These are phyloP conservation scores for Colletes latitarsis DNA, from an alignment of 1,140 invertebrate species.

Conservation along the genomic window DNA sequence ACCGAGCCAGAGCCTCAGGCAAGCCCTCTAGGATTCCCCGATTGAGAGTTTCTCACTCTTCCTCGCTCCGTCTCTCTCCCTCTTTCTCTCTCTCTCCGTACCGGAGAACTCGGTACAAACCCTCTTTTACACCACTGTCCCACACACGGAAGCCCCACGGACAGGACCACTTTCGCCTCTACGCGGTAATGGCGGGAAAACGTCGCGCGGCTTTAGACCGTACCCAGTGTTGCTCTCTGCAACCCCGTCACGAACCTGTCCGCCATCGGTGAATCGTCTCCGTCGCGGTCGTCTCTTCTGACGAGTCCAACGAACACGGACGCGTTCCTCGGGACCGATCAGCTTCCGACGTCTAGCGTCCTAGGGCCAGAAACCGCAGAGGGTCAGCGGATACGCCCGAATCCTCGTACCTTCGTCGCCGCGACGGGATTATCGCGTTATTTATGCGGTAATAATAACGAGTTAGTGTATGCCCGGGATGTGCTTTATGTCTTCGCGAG, in stretches of 20 bases:
- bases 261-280: conserved; percentile 20
- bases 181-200: conserved; percentile 58
- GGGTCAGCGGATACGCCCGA: conserved; percentile 31
- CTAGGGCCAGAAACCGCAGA: not conserved
- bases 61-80: conserved; percentile 27
- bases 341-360: not conserved
- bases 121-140: not conserved
- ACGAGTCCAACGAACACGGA: not conserved
- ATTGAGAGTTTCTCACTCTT: conserved; percentile 37
- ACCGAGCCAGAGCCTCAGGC: conserved; percentile 67
- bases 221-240: conserved; percentile 20
- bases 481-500: conserved; percentile 80
- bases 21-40: conserved; percentile 66
- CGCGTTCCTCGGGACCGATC: not conserved
- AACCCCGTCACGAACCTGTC: conserved; percentile 46
- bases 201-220: conserved; percentile 52
- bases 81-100: not conserved
- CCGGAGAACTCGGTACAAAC: conserved; percentile 10
- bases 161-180: conserved; percentile 31
- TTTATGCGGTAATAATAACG: conserved; percentile 82
- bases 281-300: not conserved
- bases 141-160: conserved; percentile 13
- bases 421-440: conserved; percentile 79
- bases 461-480: conserved; percentile 80
- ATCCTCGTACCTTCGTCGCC: conserved; percentile 72